Conservation (phyloP, 2,113 vertebrate genomes). For the Neogale vison region DNA sequence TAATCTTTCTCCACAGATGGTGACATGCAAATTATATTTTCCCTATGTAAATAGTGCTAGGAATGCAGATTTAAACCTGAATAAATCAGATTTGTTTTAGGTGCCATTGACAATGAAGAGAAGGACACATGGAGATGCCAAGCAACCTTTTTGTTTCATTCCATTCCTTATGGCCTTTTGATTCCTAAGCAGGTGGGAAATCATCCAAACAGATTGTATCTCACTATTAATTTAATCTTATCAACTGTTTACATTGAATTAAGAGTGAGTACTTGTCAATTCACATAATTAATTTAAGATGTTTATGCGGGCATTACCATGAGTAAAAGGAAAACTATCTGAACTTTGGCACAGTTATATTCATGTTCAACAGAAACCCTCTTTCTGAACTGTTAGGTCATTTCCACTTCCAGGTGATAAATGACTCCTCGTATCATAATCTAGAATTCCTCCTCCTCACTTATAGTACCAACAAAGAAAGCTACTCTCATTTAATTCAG, state of each 20-base stretch:
- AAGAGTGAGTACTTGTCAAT: constrained; percentile 64
- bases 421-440: neutral
- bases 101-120: constrained; percentile 50
- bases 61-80: constrained; percentile 72
- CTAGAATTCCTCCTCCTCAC: neutral
- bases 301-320: neutral
- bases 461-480: neutral
- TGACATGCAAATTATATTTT: constrained; percentile 79
- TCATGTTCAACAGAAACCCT: neutral
- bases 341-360: neutral
- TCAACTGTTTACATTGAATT: constrained; percentile 69
- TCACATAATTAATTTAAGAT: constrained; percentile 49
- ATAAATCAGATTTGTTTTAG: constrained; percentile 77
- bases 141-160: constrained; percentile 54
- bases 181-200: constrained; percentile 69
- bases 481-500: neutral
- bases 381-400: neutral
- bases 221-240: constrained; percentile 73
- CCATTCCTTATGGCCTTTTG: constrained; percentile 60
- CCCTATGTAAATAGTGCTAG: constrained; percentile 67
- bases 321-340: constrained; percentile 25
- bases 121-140: constrained; percentile 63
- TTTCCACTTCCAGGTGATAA: neutral
- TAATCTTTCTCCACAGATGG: constrained; percentile 81
- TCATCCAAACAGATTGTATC: constrained; percentile 74